Evolutionary conservation across 2,113 vertebrate species (phyloP).

Genomic region (Lepisosteus osseus): DNA sequence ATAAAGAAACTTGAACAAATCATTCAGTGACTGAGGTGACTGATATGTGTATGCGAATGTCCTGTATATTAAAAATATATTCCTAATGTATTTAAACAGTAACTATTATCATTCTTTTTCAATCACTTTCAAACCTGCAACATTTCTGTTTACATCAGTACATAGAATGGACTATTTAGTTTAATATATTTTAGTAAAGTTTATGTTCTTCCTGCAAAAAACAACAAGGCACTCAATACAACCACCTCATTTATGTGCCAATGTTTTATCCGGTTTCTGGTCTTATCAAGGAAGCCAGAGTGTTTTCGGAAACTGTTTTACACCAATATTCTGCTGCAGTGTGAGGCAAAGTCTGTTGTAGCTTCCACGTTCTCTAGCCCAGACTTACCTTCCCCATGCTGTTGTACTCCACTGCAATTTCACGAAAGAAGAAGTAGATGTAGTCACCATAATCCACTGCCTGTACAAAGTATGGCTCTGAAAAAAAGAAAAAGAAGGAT

Average conservation of each 20-base stretch:
- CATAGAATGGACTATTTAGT: constrained; percentile 17
- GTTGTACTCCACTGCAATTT: constrained; percentile 98
- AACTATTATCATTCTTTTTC: background rate
- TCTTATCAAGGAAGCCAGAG: constrained; percentile 53
- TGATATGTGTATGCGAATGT: too few species aligned
- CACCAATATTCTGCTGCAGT: background rate
- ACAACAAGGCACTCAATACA: constrained; percentile 43
- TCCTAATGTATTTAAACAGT: too few species aligned
- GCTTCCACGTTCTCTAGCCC: background rate
- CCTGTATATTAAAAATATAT: too few species aligned
- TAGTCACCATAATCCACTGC: constrained; percentile 91
- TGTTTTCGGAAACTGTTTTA: constrained; percentile 37
- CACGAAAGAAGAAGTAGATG: constrained; percentile 98
- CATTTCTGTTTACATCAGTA: background rate
- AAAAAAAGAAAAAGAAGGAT: constrained; percentile 24
- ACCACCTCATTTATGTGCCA: constrained; percentile 64
- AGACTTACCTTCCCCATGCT: constrained; percentile 95
- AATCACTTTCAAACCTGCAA: constrained; percentile 46
- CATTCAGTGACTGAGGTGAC: too few species aligned
- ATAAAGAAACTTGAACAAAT: too few species aligned
- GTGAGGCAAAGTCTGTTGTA: background rate
- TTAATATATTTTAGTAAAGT: constrained; percentile 6
- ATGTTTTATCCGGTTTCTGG: constrained; percentile 41
- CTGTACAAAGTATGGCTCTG: constrained; percentile 96
- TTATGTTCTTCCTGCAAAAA: constrained; percentile 42